Evolutionary conservation across 2,113 vertebrate species (phyloP), one percentile per base, ranked within the genome.

Genomic region (Dendrocopos noguchii): DNA sequence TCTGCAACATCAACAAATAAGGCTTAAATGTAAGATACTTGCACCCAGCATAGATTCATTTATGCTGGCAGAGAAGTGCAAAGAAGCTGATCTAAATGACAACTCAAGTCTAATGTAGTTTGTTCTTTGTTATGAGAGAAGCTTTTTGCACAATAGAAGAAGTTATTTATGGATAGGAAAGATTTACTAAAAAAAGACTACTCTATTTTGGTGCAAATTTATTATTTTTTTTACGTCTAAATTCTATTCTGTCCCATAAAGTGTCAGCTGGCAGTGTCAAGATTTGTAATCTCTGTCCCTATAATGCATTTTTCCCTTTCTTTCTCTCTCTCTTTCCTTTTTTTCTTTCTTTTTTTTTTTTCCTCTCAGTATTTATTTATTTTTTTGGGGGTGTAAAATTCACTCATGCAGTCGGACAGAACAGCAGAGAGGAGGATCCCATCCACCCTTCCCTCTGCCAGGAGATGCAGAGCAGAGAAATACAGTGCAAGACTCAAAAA

Each of bases 221-320:
- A 39, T 39, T 94, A 93, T 97, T 94, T 77, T 91, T 92, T 94
- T 94, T 95, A 97, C 95, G 95, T 90, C 84, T 91, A 97, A 97
- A 97, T 97, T 97, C 96, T 92, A 94, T 96, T 77, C 93, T 67
- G 24, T 87, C 76, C 74, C 86, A 89, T 95, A 91, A 92, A 95
- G 79, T 84, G 75, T 84, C 96, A 96, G 96, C 94, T 91, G 94
- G 91, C 95, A 87, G 83, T 95, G 95, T 96, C 95, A 95, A 50
- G 95, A 94, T 91, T 96, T 79, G 80, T 97, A 96, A 96, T 96
- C 86, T 95, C 65, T 7, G 33, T 75, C 93, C 93, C 92, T 97
- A 95, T 96, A 97, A 96, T 97, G 95, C 3, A n/a, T 82, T 90
- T 94, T 92, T 72, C 15, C 55, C 87, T 95, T 88, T 94, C 93